Base-by-base conservation (phyloP, 2,888 invertebrate genomes). In the Apeira syringaria region DNA sequence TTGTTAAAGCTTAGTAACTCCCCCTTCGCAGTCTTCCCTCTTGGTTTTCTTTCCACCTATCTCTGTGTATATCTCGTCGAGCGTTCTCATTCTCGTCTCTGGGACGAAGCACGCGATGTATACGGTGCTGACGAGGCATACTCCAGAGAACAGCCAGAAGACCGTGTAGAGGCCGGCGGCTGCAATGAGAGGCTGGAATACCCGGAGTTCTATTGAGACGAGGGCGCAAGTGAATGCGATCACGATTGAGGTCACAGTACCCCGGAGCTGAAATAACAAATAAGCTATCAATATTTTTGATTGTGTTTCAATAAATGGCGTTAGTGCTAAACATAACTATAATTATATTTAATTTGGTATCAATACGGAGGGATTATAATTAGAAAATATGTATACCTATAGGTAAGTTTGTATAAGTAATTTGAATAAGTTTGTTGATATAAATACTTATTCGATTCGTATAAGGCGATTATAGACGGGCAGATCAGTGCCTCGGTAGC, bases 191-290 rank as follows among this genome's bases (percentile, higher is more conserved):
- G 87, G 87, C 5, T 89, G 86, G 68, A 89, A 88, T 3, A 81
- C 70, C n/a, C 86, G 55, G 0, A 89, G 74, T 34, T 86, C 75
- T 0, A 87, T 53, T 1, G 87, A 86, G 20, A 85, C 86, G 1
- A 87, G 61, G 0, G 71, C 74, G 45, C 87, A 87, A 0, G 86
- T 82, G 51, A 84, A 80, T 0, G 88, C 75, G 22, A 87, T 88
- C 0, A 87, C 83, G 10, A 87, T 76, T 0, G 88, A 77, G 0
- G 87, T 88, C 0, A 88, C 86, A 3, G 87, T 87, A 15, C 88
- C 87, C 1, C 88, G 80, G 4, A 84, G 71, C 88, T 89, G 78
- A 1, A 68, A 72, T 24, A 11, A 11, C 4, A 15, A 15, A 4
- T 4, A 15, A 15, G 15, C n/a, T n/a, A n/a, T n/a, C n/a, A n/a